Evolutionary conservation across 2,888 invertebrate species (phyloP), one percentile per base, ranked within the genome.

Genomic region (Drosophila anomalata): DNA sequence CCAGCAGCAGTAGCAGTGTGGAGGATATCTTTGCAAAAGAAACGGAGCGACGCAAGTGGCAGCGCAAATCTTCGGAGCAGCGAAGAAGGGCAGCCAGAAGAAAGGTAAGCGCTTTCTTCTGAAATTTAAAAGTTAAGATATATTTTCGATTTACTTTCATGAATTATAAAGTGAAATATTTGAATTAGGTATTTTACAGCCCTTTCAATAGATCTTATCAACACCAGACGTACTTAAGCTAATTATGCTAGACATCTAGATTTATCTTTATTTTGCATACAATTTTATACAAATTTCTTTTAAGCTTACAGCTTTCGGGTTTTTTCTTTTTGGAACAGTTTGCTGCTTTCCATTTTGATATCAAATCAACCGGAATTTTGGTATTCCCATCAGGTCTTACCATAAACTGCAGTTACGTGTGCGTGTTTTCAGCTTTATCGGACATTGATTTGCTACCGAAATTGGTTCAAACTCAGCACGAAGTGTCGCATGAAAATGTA

Each of bases 21-120:
- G 90, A 90, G 50, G 85, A 90, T 77, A 68, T 90, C 7, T 90
- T 88, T 46, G 70, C 65, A 29, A 52, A 56, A n/a, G 77, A 76
- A 42, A 73, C 78, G 8, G 85, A 71, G 33, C 77, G 74, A 3
- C 63, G 77, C 7, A 78, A 80, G 20, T 68, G 77, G 66, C 78
- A 75, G 14, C 68, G 77, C 6, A 87, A 77, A 62, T 66, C 76
- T 54, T 62, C 68, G 29, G 73, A 68, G 39, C 26, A 69, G 24
- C 22, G 61, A 4, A 53, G 52, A 3, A 6, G 58, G 9, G 11
- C 44, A 9, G 58, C 44, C 1, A 54, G 52, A 59, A 69, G 61
- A 55, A 84, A 81, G 87, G 84, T 84, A 24, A 67, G 84, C 75
- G 33, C 20, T 24, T 42, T 20, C 42, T 42, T 42, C 14, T 4